phyloP scores from a whole-genome alignment of 2,113 vertebrate species.

The Proterorhinus semilunaris region DNA sequence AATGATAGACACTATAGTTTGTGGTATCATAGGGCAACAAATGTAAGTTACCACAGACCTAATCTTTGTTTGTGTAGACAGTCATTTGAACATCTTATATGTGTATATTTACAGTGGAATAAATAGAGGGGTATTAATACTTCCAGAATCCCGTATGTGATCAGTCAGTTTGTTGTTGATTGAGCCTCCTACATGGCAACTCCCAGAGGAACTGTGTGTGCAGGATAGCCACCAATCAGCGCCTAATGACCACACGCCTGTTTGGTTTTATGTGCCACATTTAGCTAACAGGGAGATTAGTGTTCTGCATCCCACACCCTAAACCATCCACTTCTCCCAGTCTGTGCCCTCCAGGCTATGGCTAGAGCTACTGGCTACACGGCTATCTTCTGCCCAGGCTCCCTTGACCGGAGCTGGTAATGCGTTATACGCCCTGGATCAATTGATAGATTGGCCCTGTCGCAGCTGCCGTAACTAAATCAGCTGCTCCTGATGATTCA shows the following conservation, averaged over 20 bases:
- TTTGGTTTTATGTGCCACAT: conserved; percentile 66
- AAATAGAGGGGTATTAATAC: background rate
- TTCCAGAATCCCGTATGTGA: conserved; percentile 8
- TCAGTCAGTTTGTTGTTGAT: conserved; percentile 56
- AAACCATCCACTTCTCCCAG: conserved; percentile 61
- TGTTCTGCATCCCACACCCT: conserved; percentile 61
- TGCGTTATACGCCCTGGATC: conserved; percentile 60
- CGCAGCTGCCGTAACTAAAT: conserved; percentile 67
- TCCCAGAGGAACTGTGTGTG: conserved; percentile 40
- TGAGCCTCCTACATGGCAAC: conserved; percentile 46
- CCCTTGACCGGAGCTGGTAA: conserved; percentile 68
- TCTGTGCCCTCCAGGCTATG: conserved; percentile 53
- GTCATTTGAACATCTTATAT: no score
- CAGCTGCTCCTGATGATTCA: conserved; percentile 75
- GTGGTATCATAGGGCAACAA: no score
- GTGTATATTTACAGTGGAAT: background rate
- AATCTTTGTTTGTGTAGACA: no score
- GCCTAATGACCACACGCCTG: conserved; percentile 53
- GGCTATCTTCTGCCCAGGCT: conserved; percentile 60
- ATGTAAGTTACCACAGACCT: no score
- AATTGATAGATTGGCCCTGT: conserved; percentile 73
- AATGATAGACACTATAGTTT: no score
- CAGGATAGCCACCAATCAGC: conserved; percentile 56
- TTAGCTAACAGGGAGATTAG: conserved; percentile 70
- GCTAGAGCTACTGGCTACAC: background rate